These are phyloP conservation scores for Anoura caudifer DNA, from an alignment of 2,113 vertebrate genomes.

Conservation along the genomic window DNA sequence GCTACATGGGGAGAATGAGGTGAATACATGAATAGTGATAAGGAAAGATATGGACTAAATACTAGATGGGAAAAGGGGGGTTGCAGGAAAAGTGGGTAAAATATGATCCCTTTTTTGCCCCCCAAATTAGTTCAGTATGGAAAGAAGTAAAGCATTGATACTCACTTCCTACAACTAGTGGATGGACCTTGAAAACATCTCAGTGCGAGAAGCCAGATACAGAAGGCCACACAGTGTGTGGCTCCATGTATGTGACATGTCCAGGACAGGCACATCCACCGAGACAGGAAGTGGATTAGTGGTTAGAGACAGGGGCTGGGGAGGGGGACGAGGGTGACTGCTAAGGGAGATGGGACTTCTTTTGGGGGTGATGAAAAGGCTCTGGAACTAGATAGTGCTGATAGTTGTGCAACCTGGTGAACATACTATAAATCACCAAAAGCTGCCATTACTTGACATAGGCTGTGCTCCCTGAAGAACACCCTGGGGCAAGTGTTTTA, in stretches of 20 bases:
- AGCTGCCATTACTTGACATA: neutral
- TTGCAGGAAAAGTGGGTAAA: neutral
- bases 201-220: neutral
- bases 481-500: neutral
- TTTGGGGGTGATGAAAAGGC: neutral
- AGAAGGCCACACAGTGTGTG: neutral
- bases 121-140: neutral
- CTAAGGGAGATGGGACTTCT: neutral
- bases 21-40: too few species aligned
- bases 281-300: neutral
- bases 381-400: neutral
- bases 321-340: neutral
- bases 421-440: neutral
- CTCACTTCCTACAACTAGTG: rapidly evolving
- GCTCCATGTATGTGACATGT: rapidly evolving
- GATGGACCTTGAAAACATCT: neutral
- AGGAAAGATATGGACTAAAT: neutral
- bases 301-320: too few species aligned
- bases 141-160: neutral
- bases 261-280: neutral
- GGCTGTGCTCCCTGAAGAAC: neutral
- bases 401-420: neutral
- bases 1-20: neutral
- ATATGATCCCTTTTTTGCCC: neutral
- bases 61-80: neutral